Percentiles rank a stretch among this genome's conserved stretches.
Conservation (phyloP, 2,797 vertebrate species). For the Falco novaeseelandiae region DNA sequence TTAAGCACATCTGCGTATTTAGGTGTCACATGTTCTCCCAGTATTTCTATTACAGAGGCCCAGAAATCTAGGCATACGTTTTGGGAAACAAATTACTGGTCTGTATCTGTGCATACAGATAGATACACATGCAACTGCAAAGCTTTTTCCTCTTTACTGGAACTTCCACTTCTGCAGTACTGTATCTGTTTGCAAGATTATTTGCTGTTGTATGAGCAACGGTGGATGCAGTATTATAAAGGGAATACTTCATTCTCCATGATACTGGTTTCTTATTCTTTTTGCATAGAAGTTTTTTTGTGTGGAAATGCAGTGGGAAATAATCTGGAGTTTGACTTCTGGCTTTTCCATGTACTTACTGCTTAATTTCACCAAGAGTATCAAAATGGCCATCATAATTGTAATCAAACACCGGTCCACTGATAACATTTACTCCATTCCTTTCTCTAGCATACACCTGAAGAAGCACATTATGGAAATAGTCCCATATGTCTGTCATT, state of each 20-base stretch:
- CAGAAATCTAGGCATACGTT: neutral
- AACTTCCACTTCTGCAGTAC: neutral
- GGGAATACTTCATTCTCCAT: neutral
- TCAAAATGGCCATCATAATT: conserved; percentile 90
- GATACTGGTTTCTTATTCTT: neutral
- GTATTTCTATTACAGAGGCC: neutral
- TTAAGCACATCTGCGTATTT: neutral
- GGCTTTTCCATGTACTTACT: conserved; percentile 77
- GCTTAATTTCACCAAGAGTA: conserved; percentile 40
- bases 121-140: neutral
- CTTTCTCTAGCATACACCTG: conserved; percentile 79
- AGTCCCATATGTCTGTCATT: conserved; percentile 86
- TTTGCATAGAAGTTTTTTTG: neutral
- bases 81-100: neutral
- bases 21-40: neutral
- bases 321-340: neutral
- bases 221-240: neutral
- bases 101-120: neutral
- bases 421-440: conserved; percentile 90
- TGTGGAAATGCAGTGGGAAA: neutral
- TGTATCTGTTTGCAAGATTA: neutral
- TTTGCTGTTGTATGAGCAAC: neutral
- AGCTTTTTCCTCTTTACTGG: neutral
- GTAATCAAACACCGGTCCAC: conserved; percentile 91
- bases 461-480: conserved; percentile 85